Base-by-base conservation (phyloP, 37 sponge, comb jelly and placozoan genomes). In the Theonella swinhoei region DNA sequence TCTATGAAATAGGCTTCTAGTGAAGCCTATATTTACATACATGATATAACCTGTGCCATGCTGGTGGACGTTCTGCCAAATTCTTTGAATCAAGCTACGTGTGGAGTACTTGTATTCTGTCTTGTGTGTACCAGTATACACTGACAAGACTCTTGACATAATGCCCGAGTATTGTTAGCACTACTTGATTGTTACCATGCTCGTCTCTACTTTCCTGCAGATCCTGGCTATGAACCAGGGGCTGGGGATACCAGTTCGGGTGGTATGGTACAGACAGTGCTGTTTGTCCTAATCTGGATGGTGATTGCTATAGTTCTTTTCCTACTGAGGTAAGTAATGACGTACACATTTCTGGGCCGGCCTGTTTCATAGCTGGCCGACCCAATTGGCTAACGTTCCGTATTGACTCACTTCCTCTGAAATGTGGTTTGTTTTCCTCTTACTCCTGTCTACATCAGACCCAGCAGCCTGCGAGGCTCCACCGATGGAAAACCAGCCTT, bases 241-340 rank as follows among this genome's bases (percentile, higher is more conserved):
- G 42, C 8, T 64, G 64, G 11, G 38, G 19, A 33, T 35, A 36
- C 35, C n/a, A n/a, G 17, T 7, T 26, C 72, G 39, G n/a, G 37
- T 36, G 72, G 72, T 36, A 4, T 33, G 72, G 20, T 42, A 23
- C 70, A 67, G 29, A 34, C 77, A 22, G 40, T 28, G 40, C 9
- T 83, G 39, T 0, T 88, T 7, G 62, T 88, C 14, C 40, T 83
- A 19, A 40, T 88, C 37, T 88, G 89, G 89, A 26, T 88, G 11
- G 38, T 88, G 29, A 28, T 88, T 11, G 89, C 89, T 32, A 0
- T 88, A 63, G 34, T 83, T 25, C 64, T 88, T 4, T 88, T 83
- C 54, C 3, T 70, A 40, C 77, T 88, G 79, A 88, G 89, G 89
- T 84, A 3, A 29, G 63, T 26, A n/a, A n/a, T n/a, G n/a, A n/a